Conservation (phyloP, 2,888 invertebrate species). For the Idaea biselata region DNA sequence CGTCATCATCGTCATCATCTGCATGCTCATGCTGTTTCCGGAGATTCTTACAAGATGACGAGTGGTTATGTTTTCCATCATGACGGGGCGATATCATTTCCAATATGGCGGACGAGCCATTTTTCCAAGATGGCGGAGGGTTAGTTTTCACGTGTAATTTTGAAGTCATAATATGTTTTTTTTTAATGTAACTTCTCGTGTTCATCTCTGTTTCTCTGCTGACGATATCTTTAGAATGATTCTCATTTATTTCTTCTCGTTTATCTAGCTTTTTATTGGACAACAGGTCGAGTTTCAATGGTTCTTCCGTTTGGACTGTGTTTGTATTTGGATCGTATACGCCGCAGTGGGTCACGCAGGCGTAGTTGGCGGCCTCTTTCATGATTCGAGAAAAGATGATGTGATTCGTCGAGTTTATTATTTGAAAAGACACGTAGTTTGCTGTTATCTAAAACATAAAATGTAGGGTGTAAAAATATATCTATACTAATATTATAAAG, state of each 20-base stretch:
- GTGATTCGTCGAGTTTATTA: conserved; percentile 48
- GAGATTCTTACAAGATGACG: no score
- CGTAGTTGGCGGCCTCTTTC: conserved; percentile 47
- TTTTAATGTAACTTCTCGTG: not conserved
- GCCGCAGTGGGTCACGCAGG: conserved; percentile 52
- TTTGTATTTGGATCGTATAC: conserved; percentile 34
- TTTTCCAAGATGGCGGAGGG: not conserved
- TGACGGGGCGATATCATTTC: no score
- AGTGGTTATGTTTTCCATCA: no score
- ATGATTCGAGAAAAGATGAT: conserved; percentile 61
- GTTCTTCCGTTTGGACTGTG: conserved; percentile 33
- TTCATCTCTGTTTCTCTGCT: not conserved
- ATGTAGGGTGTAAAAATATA: not conserved
- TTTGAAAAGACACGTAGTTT: conserved; percentile 44
- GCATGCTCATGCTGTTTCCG: no score
- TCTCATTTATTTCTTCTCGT: conserved; percentile 18
- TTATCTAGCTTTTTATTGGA: conserved; percentile 20
- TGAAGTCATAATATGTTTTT: not conserved
- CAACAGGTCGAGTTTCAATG: conserved; percentile 29
- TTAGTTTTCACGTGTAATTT: not conserved
- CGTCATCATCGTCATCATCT: no score
- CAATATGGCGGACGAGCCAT: not conserved
- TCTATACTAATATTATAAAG: no score
- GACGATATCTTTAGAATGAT: not conserved
- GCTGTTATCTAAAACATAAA: conserved; percentile 46